Base-by-base conservation (phyloP, 1,140 invertebrate genomes). In the Sinonovacula constricta region DNA sequence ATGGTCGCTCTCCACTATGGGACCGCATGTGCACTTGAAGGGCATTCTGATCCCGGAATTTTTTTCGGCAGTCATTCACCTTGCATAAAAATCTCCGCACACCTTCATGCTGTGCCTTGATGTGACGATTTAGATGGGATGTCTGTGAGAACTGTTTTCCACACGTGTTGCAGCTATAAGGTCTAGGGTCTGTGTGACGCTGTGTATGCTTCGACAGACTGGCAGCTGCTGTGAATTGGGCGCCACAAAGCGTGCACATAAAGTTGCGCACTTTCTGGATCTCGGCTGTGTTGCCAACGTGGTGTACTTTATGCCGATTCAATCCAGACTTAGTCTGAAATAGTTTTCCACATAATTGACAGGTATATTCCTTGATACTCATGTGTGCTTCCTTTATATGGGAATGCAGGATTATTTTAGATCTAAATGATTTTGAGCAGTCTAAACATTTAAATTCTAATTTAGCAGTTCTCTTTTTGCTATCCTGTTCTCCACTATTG, bases 161-260 rank as follows among this genome's bases (percentile, higher is more conserved):
- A 28, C 68, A 70, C 22, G 15, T 3, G 0, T 30, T 14, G 56
- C 68, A 70, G 7, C 45, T 39, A 15, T 59, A 70, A 3, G 68
- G 68, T 34, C 68, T 28, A 3, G 54, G 53, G 7, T 34, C 56
- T 0, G 68, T 59, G 30, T 70, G 68, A 22, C 26, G n/a, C 30
- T 36, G 56, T 56, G 59, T 59, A 51, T 70, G 68, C 0, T 56
- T 54, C 0, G 49, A 18, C 30, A 70, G 36, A 15, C 49, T 56
- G 39, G 45, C 56, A 5, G 24, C 56, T 1, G 68, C 53, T 1
- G 68, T 70, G 45, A 39, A 70, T 18, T 56, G 30, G 24, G 31
- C 34, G 12, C 68, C 68, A 60, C 68, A 70, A 15, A 33, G 0
- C 12, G 3, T 70, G 30, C 68, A 70, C 68, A 70, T 70, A 36